These are phyloP conservation scores for Melanchra persicariae DNA, from an alignment of 2,888 invertebrate species.

Conservation along the genomic window DNA sequence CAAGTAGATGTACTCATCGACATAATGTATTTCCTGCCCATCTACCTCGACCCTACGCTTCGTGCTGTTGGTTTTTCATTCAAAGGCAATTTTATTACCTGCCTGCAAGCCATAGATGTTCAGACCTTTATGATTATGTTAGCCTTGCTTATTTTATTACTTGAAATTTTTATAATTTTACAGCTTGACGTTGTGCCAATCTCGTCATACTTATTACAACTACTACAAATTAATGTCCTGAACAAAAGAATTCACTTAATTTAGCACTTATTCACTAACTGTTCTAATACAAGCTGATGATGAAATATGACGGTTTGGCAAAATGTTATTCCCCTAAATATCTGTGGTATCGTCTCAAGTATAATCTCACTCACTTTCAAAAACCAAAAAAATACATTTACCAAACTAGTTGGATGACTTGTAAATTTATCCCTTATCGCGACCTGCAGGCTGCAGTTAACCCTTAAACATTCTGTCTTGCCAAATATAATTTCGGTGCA, in stretches of 20 bases:
- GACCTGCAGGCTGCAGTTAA: neutral
- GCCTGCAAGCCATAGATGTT: constrained; percentile 29
- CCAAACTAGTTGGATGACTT: too few relatives aligned
- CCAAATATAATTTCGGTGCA: neutral
- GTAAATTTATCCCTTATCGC: too few relatives aligned
- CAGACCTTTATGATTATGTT: constrained; percentile 38
- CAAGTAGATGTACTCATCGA: too few relatives aligned
- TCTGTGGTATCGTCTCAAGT: constrained; percentile 61
- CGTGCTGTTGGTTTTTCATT: too few relatives aligned
- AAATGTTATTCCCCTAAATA: constrained; percentile 31
- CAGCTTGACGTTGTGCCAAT: constrained; percentile 39
- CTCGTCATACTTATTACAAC: constrained; percentile 4
- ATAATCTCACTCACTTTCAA: constrained; percentile 66
- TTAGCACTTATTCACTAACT: neutral
- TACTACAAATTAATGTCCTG: neutral
- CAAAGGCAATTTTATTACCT: constrained; percentile 12
- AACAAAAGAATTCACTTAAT: neutral
- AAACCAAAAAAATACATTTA: neutral
- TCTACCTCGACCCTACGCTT: too few relatives aligned
- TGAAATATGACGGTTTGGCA: constrained; percentile 30
- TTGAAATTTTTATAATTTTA: constrained; percentile 29
- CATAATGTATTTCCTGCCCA: too few relatives aligned
- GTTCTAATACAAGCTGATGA: neutral
- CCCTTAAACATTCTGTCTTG: neutral
- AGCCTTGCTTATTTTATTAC: constrained; percentile 49